phyloP scores from a whole-genome alignment of 2,888 invertebrate genomes.

The Idaea aversata region DNA sequence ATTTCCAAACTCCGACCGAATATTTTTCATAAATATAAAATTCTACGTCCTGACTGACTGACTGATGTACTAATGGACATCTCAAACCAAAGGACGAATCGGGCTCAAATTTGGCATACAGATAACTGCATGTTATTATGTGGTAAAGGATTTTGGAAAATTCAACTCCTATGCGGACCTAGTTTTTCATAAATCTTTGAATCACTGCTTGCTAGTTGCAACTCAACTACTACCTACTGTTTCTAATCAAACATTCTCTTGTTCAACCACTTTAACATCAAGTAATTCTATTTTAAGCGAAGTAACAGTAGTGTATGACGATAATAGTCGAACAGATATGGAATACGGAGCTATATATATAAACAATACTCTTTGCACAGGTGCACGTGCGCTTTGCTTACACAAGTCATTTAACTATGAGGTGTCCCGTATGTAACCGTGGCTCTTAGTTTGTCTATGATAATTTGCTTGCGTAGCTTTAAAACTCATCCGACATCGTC shows the following conservation, averaged over 20 bases:
- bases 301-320: background rate
- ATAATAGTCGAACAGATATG: background rate
- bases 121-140: too few relatives aligned
- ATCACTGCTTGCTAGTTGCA: background rate
- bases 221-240: background rate
- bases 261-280: background rate
- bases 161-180: too few relatives aligned
- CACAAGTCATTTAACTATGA: constrained; percentile 59
- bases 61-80: too few relatives aligned
- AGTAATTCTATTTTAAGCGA: background rate
- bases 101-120: too few relatives aligned
- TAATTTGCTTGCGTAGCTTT: background rate
- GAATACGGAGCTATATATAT: background rate
- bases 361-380: constrained; percentile 58
- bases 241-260: background rate
- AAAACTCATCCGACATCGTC: background rate
- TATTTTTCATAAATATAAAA: too few relatives aligned
- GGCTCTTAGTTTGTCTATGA: constrained; percentile 38
- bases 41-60: too few relatives aligned
- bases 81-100: too few relatives aligned
- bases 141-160: too few relatives aligned
- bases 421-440: constrained; percentile 49
- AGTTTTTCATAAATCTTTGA: background rate
- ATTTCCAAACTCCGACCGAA: too few relatives aligned
- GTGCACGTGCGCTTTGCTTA: constrained; percentile 53